phyloP scores from a whole-genome alignment of 1,140 invertebrate genomes.

The Drosophila rhopaloa region DNA sequence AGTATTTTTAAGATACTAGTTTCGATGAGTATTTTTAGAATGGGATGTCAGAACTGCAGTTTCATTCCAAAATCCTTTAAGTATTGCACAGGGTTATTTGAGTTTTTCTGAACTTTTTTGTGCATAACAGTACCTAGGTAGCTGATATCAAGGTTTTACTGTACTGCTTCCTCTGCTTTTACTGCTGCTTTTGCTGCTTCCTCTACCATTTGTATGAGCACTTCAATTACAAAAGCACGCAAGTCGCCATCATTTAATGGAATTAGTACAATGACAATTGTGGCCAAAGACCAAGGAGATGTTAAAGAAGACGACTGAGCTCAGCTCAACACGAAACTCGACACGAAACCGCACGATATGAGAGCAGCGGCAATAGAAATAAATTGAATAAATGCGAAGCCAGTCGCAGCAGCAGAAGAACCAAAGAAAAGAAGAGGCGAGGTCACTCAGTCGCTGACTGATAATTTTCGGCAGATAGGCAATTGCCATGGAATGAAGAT shows the following conservation, averaged over 20 bases:
- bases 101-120: not conserved
- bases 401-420: constrained; percentile 34
- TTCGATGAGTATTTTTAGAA: too few species aligned
- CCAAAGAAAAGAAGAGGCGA: constrained; percentile 39
- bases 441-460: constrained; percentile 52
- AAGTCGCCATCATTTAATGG: constrained; percentile 76
- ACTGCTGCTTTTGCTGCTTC: constrained; percentile 25
- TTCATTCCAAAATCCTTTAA: too few species aligned
- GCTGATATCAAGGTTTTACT: constrained; percentile 1
- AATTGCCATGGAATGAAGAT: constrained; percentile 64
- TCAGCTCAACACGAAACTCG: constrained; percentile 22
- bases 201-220: constrained; percentile 49
- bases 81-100: not conserved
- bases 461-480: constrained; percentile 79
- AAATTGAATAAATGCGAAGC: constrained; percentile 77
- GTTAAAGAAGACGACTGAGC: constrained; percentile 55
- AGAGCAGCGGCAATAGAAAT: constrained; percentile 68
- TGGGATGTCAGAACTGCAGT: too few species aligned
- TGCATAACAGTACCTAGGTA: not conserved
- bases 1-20: too few species aligned
- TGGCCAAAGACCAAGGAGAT: constrained; percentile 72
- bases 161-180: constrained; percentile 16
- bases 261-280: constrained; percentile 82
- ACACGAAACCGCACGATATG: constrained; percentile 29
- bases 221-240: constrained; percentile 80